These are phyloP conservation scores for Stramonita haemastoma DNA, from an alignment of 2,888 invertebrate genomes.

Conservation along the genomic window DNA sequence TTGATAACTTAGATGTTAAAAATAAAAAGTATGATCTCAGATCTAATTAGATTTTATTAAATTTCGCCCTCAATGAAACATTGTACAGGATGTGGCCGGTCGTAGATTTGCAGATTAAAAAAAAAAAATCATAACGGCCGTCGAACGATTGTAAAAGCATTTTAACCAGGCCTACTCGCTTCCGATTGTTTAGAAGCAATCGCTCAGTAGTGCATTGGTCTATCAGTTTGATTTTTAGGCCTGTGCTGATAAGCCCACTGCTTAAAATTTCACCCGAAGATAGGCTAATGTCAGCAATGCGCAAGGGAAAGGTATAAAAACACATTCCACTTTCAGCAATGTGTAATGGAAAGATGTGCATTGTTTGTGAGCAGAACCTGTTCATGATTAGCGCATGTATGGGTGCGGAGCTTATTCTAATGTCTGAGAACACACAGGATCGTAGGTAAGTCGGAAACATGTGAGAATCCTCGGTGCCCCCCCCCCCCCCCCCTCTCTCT, in stretches of 20 bases:
- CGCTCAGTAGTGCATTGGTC: neutral
- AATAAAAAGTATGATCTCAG: too few relatives aligned
- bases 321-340: neutral
- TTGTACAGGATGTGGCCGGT: too few relatives aligned
- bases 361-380: neutral
- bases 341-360: neutral
- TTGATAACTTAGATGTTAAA: too few relatives aligned
- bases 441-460: neutral
- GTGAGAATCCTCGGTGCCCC: neutral
- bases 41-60: too few relatives aligned
- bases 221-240: neutral
- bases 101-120: neutral
- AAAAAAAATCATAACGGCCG: neutral
- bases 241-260: neutral
- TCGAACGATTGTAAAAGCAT: neutral
- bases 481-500: neutral
- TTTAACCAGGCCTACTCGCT: neutral
- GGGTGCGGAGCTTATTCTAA: neutral
- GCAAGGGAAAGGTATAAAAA: neutral
- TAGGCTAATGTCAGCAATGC: neutral
- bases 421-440: neutral
- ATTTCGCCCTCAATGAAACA: too few relatives aligned
- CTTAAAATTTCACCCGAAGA: neutral
- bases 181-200: neutral
- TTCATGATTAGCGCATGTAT: neutral